Evolutionary conservation across 2,113 vertebrate genomes (phyloP).

Genomic region (Sinocyclocheilus anshuiensis): DNA sequence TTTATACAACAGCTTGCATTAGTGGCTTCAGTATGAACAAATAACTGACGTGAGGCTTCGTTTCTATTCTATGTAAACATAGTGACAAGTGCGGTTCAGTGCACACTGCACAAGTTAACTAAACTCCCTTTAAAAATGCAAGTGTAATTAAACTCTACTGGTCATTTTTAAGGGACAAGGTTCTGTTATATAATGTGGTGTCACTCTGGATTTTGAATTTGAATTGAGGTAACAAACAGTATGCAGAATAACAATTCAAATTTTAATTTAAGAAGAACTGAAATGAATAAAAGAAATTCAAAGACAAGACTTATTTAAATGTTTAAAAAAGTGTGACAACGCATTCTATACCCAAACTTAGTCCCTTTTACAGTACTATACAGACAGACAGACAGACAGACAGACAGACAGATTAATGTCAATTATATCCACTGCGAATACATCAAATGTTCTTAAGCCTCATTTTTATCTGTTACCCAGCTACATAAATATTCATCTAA

Average conservation of each 20-base stretch:
- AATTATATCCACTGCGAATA: slow-evolving; percentile 36
- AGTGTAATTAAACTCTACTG: background rate
- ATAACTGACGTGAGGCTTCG: background rate
- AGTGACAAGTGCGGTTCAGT: background rate
- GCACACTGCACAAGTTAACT: background rate
- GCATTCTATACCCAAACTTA: no score
- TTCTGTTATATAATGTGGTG: background rate
- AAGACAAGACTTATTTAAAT: no score
- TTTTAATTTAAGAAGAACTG: no score
- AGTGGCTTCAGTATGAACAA: background rate
- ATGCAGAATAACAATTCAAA: background rate
- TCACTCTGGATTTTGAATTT: background rate
- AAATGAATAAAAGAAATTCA: no score
- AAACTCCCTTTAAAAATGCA: background rate
- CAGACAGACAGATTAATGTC: slow-evolving; percentile 24
- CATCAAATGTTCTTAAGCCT: slow-evolving; percentile 11
- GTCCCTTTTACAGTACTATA: background rate
- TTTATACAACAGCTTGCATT: slow-evolving; percentile 1
- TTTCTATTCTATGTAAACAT: background rate
- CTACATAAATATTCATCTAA: background rate
- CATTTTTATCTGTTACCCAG: slow-evolving; percentile 14
- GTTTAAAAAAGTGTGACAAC: background rate
- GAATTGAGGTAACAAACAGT: background rate
- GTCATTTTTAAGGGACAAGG: background rate
- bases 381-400: background rate